Base-by-base conservation (phyloP, 2,797 vertebrate genomes). In the Gouania willdenowi region DNA sequence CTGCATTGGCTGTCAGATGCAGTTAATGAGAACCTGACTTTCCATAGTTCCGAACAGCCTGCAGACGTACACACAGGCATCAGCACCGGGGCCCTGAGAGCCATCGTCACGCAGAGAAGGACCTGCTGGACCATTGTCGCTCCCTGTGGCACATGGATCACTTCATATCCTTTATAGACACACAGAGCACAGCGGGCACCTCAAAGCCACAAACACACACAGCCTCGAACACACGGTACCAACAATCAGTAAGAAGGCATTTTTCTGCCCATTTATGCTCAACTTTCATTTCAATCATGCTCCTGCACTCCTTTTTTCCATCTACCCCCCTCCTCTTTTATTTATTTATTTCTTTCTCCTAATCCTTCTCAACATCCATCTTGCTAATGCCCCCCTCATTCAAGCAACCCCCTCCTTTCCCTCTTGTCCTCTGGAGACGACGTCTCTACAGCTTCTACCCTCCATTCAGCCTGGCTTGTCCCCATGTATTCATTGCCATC, bases 401-500 rank as follows among this genome's bases (percentile, higher is more conserved):
- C 50, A 50, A 65, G 69, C 59, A 52, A 19, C 21, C 21, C 4
- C 28, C 16, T 5, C 5, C 12, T 26, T 14, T 21, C 12, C 36
- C 20, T 26, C 42, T 10, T n/a, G n/a, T n/a, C 26, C 61, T 34
- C 39, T 4, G 19, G 61, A 73, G 71, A 74, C 59, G 23, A 73
- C 68, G 68, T 64, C 68, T 73, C 70, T 64, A 37, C 11, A 40
- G 79, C 67, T 77, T 70, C 78, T 82, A 81, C 67, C 67, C 69
- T 66, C 64, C 34, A 81, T 86, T 83, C 76, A 84, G 46, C 20
- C 21, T 7, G 11, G 34, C 76, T 75, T 79, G 82, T 84, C 77
- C 77, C 53, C 67, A 83, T 85, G 81, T 83, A 85, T 83, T 85
- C 75, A 83, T 86, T 37, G 77, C 76, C 57, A 55, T 45, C 58